These are phyloP conservation scores for Eristalis intricaria DNA, from an alignment of 2,888 invertebrate genomes.

Conservation along the genomic window DNA sequence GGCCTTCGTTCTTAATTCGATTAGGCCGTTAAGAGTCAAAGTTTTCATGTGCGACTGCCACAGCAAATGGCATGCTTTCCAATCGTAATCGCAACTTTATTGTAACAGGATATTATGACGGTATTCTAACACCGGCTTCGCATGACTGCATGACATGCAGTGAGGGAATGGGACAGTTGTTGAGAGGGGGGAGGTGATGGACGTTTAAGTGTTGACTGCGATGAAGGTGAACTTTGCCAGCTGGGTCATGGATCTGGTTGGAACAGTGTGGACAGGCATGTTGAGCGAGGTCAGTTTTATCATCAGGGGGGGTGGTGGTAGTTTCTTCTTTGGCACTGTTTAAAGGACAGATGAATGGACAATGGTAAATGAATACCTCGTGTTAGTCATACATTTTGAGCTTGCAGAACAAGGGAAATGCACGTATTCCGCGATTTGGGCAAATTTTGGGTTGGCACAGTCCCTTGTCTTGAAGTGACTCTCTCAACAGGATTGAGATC, in stretches of 20 bases:
- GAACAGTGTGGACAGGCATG: background rate
- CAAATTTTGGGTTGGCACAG: no score
- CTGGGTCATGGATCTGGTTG: no score
- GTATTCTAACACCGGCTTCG: background rate
- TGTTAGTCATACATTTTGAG: no score
- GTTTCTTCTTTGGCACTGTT: no score
- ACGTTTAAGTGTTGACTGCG: background rate
- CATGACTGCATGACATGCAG: background rate
- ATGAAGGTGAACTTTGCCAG: no score
- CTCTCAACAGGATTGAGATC: no score
- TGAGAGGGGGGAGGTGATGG: background rate
- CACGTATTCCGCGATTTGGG: no score
- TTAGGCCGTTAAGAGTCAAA: background rate
- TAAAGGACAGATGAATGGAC: no score
- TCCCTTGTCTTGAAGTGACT: no score
- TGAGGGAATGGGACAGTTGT: background rate
- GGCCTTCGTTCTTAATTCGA: background rate
- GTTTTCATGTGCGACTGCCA: background rate
- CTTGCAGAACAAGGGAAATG: no score
- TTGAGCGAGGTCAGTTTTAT: background rate
- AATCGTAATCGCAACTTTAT: background rate
- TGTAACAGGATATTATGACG: background rate
- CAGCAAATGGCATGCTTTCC: background rate
- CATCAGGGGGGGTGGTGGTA: no score
- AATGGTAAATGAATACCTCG: no score